Base-by-base conservation (phyloP, 2,888 invertebrate species). In the Anorthoa munda region DNA sequence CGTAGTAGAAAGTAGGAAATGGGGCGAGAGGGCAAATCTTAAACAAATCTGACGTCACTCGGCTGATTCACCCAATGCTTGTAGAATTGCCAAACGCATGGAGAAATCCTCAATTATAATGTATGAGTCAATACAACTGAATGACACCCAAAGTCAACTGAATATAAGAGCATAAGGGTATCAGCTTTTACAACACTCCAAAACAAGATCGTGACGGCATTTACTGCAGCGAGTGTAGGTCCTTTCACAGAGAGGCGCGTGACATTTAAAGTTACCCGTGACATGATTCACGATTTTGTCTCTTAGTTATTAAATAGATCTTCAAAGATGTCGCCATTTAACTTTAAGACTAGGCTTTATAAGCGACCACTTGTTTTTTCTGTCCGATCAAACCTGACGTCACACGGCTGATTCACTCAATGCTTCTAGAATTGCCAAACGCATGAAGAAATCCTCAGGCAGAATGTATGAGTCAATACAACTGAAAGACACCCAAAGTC, bases 131-230 rank as follows among this genome's bases (percentile, higher is more conserved):
- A 68, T 63, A 68, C 67, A 76, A 26, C 69, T 66, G 66, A 53
- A 75, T n/a, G 67, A 66, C 61, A 71, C 55, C 69, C 68, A 77
- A 75, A 78, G 51, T 67, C 65, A 78, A 65, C 61, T 66, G 70
- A 75, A 65, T 76, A 55, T 79, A 82, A 77, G 75, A 75, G 65
- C 64, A 72, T 77, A 76, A 75, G 70, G 74, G 75, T 80, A 74
- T 66, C 78, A 87, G 83, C 92, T 92, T 91, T 92, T 90, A 90
- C 89, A 87, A 88, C 87, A 88, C 88, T 88, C 87, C 86, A 87
- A 91, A 92, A 91, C 88, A 87, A 90, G 89, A 94, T 93, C 93
- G 92, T 93, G 93, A 93, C 92, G 93, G 91, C 92, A 93, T 95
- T 94, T 93, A 90, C 88, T 88, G 89, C 89, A 90, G 83, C 83